phyloP scores from a whole-genome alignment of 2,113 vertebrate genomes.

The Polypterus bichir region DNA sequence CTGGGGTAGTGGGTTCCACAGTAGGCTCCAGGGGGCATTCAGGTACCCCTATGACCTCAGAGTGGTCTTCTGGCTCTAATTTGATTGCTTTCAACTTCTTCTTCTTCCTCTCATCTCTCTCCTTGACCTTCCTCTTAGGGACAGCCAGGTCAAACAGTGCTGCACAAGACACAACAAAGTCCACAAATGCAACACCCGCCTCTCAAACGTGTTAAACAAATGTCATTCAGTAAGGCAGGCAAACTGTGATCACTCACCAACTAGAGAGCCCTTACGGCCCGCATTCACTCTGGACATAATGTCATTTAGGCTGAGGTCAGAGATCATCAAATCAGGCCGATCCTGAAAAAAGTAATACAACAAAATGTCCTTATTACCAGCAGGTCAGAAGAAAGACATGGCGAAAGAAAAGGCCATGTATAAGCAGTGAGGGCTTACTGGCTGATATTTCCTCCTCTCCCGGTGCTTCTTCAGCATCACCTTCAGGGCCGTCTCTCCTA shows the following conservation, averaged over 20 bases:
- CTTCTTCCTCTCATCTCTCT: conserved; percentile 73
- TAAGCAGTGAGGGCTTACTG: conserved; percentile 56
- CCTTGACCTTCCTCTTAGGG: conserved; percentile 79
- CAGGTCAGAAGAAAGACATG: neutral
- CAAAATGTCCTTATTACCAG: no score
- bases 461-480: conserved; percentile 77
- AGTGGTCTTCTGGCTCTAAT: conserved; percentile 70
- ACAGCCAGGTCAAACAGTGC: conserved; percentile 73
- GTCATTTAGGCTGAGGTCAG: conserved; percentile 79
- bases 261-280: conserved; percentile 71
- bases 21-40: conserved; percentile 41
- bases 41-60: conserved; percentile 52
- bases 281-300: conserved; percentile 82
- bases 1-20: conserved; percentile 45
- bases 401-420: no score
- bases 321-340: conserved; percentile 79
- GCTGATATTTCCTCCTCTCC: conserved; percentile 83
- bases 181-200: neutral
- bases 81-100: conserved; percentile 76
- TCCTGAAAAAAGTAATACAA: conserved; percentile 51
- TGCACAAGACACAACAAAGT: conserved; percentile 12
- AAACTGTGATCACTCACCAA: conserved; percentile 57
- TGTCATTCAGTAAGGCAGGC: no score
- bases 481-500: conserved; percentile 76
- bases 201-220: neutral